These are phyloP conservation scores for Muscicapa adusta DNA, from an alignment of 2,113 vertebrate genomes.

Conservation along the genomic window DNA sequence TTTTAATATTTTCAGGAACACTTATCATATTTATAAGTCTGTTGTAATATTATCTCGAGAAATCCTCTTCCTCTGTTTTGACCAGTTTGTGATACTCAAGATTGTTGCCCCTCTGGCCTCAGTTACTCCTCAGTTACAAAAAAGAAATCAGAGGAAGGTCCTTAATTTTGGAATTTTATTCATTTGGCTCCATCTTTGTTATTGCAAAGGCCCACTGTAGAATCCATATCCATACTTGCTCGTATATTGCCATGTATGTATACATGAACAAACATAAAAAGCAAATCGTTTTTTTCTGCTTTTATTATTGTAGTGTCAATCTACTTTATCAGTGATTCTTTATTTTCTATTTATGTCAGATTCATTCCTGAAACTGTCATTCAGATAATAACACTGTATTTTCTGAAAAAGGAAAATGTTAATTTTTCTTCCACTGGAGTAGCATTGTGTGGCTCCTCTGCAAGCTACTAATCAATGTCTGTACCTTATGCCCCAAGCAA, in stretches of 20 bases:
- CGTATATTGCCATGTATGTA: accelerated
- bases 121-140: neutral
- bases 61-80: neutral
- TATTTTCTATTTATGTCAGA: constrained; percentile 3
- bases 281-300: neutral
- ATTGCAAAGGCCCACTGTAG: neutral
- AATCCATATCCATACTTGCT: neutral
- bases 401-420: constrained; percentile 33
- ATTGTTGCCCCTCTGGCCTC: neutral
- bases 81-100: neutral
- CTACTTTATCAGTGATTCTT: neutral
- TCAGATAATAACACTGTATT: constrained; percentile 6
- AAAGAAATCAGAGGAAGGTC: neutral
- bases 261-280: neutral
- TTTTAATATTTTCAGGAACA: neutral
- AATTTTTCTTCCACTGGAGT: neutral
- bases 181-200: neutral
- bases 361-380: neutral
- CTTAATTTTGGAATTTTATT: neutral
- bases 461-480: constrained; percentile 57
- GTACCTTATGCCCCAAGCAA: constrained; percentile 27
- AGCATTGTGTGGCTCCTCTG: constrained; percentile 40
- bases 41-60: neutral
- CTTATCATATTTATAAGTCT: neutral
- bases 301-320: neutral